Percentiles rank a stretch among this genome's conserved stretches.
Conservation (phyloP, 30 jellyfish, hydroid and myxozoan species). For the Mastigias papua region DNA sequence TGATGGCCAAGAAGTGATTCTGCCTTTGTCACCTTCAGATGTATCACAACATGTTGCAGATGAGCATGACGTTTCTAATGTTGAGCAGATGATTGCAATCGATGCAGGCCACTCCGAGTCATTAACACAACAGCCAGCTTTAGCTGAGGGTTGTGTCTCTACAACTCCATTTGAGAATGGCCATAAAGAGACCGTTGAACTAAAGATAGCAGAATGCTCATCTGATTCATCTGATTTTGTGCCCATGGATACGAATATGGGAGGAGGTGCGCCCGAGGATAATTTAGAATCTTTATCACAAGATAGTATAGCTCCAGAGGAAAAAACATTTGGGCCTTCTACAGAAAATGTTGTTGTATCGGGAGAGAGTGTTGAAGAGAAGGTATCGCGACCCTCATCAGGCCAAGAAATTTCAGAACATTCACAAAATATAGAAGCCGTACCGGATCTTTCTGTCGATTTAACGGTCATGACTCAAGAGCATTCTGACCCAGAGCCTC, state of each 20-base stretch:
- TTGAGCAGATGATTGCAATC: constrained; percentile 2
- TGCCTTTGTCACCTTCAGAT: not conserved
- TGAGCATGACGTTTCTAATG: not conserved
- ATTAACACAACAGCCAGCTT: too few species aligned
- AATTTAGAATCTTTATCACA: too few species aligned
- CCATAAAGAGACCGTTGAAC: too few species aligned
- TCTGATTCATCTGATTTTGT: too few species aligned
- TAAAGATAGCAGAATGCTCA: too few species aligned
- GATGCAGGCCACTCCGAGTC: too few species aligned
- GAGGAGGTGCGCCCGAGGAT: too few species aligned
- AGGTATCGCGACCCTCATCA: not conserved
- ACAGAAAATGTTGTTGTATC: constrained; percentile 13
- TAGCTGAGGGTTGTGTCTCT: too few species aligned
- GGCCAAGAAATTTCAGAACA: not conserved
- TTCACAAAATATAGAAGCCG: not conserved
- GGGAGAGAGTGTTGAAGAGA: not conserved
- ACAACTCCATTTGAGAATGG: too few species aligned
- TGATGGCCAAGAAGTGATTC: too few species aligned
- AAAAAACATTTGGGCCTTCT: not conserved
- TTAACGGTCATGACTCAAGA: not conserved
- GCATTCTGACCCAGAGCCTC: not conserved
- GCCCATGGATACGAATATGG: too few species aligned
- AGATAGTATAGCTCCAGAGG: not conserved
- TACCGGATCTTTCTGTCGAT: not conserved
- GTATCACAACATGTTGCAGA: not conserved